Evolutionary conservation across 2,888 invertebrate species (phyloP).

Genomic region (Synergus umbraculus): DNA sequence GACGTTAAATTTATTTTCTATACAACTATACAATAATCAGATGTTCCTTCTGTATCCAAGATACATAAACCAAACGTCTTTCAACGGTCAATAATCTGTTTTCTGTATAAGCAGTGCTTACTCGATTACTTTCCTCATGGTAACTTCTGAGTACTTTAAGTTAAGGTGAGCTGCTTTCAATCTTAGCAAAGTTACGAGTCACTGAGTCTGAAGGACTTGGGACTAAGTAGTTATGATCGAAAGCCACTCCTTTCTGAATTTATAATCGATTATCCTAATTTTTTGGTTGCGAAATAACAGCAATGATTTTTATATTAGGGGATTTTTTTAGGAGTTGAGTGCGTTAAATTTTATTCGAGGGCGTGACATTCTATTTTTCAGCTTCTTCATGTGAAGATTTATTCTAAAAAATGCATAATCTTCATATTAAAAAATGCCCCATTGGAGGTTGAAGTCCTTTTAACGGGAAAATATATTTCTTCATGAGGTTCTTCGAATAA

Average conservation of each 20-base stretch:
- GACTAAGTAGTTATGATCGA: constrained; percentile 11
- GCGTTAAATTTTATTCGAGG: background rate
- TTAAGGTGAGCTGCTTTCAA: constrained; percentile 40
- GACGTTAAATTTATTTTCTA: background rate
- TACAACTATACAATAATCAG: background rate
- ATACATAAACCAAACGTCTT: constrained; percentile 14
- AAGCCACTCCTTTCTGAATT: constrained; percentile 37
- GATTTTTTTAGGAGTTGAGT: background rate
- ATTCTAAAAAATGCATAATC: background rate
- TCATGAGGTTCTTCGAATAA: background rate
- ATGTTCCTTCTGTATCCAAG: background rate
- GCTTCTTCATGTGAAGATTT: background rate
- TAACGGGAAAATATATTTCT: no score
- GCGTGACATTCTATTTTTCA: background rate
- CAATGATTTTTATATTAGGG: background rate
- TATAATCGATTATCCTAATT: constrained; percentile 29
- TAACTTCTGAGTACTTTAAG: constrained; percentile 30
- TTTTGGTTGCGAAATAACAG: constrained; percentile 3
- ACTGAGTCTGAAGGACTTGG: constrained; percentile 36
- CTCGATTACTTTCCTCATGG: constrained; percentile 24
- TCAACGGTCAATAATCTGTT: constrained; percentile 25
- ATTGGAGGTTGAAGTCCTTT: no score
- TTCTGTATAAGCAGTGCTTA: constrained; percentile 24
- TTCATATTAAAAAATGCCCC: background rate
- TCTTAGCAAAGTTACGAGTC: constrained; percentile 36